phyloP scores from a whole-genome alignment of 2,797 vertebrate genomes.

The Fistularia tabacaria region DNA sequence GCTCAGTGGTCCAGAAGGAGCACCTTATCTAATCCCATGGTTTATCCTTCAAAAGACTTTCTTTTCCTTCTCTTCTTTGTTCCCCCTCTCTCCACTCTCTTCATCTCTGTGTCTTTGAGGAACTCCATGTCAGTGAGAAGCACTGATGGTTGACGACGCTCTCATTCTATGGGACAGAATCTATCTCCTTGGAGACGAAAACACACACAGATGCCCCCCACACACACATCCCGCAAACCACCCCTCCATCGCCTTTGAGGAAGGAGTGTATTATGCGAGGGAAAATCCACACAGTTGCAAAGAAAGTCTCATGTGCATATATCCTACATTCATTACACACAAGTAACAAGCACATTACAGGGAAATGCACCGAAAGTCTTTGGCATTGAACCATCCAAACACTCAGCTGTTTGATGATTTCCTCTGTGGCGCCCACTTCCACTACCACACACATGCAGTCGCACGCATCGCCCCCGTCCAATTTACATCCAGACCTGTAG shows the following conservation, averaged over 20 bases:
- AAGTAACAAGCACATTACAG: too few relatives aligned
- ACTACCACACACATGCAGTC: not conserved
- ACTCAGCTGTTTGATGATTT: not conserved
- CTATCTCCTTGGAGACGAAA: slow-evolving; percentile 52
- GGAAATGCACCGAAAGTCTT: slow-evolving; percentile 13
- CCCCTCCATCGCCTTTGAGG: slow-evolving; percentile 34
- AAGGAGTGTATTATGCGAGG: slow-evolving; percentile 20
- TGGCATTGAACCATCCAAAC: not conserved
- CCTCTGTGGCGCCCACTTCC: too few relatives aligned
- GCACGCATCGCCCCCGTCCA: slow-evolving; percentile 47
- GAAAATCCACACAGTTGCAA: slow-evolving; percentile 11
- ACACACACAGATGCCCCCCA: slow-evolving; percentile 19
- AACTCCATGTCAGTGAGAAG: slow-evolving; percentile 56
- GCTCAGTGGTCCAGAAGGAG: slow-evolving; percentile 75
- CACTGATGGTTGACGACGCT: slow-evolving; percentile 38
- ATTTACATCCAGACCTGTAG: slow-evolving; percentile 59
- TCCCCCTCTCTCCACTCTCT: slow-evolving; percentile 44
- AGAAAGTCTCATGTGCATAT: too few relatives aligned
- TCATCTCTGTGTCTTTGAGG: slow-evolving; percentile 67
- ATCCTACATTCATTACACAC: too few relatives aligned
- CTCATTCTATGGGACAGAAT: slow-evolving; percentile 53
- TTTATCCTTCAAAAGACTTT: slow-evolving; percentile 81
- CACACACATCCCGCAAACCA: slow-evolving; percentile 20
- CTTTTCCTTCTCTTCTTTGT: slow-evolving; percentile 54
- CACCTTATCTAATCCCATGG: slow-evolving; percentile 77